Evolutionary conservation across 2,113 vertebrate genomes (phyloP).

Genomic region (Pachyramphus minor): DNA sequence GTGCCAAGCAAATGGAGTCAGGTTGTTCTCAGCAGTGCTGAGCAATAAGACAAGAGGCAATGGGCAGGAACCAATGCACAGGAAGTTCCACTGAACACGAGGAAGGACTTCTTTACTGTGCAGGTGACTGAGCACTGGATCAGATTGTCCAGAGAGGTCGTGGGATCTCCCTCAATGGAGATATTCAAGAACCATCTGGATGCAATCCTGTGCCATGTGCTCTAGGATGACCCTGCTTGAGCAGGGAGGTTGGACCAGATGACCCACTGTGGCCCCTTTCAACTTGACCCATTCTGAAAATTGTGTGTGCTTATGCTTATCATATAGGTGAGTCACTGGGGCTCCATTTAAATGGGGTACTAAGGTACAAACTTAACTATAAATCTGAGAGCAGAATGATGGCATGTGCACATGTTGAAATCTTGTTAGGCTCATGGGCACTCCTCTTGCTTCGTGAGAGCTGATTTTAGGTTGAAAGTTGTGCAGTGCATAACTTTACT

Average conservation of each 20-base stretch:
- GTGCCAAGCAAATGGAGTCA: not conserved
- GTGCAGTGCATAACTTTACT: not conserved
- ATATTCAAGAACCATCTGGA: rapidly evolving
- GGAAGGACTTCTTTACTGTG: not conserved
- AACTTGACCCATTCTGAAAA: not conserved
- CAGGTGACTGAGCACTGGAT: too few relatives aligned
- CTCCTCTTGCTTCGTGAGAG: not conserved
- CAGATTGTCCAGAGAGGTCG: rapidly evolving
- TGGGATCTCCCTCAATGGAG: not conserved
- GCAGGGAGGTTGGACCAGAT: not conserved
- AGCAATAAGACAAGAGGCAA: not conserved
- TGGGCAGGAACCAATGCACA: not conserved
- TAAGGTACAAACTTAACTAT: not conserved
- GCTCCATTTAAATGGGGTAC: not conserved
- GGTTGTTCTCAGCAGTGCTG: not conserved
- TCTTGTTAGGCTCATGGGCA: not conserved
- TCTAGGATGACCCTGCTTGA: not conserved
- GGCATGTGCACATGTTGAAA: not conserved
- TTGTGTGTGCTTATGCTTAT: not conserved
- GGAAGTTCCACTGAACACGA: not conserved
- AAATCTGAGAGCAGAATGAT: not conserved
- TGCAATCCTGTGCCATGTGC: not conserved
- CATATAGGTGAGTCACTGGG: not conserved
- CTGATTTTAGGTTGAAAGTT: not conserved
- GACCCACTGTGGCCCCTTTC: not conserved